These are phyloP conservation scores for Lepidurus apus DNA, from an alignment of 1,140 invertebrate genomes.

Conservation along the genomic window DNA sequence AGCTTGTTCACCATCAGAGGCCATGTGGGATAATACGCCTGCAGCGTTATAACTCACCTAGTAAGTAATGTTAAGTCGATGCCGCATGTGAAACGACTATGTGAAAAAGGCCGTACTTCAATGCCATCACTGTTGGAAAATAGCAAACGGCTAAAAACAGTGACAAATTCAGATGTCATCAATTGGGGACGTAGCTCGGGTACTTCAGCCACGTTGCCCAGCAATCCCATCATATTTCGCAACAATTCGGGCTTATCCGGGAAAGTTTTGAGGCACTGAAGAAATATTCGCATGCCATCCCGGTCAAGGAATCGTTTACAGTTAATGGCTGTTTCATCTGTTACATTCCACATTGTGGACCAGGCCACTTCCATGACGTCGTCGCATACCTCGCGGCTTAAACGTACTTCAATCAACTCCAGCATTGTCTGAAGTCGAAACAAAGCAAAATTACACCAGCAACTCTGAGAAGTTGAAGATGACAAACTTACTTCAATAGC, in stretches of 20 bases:
- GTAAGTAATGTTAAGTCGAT: slow-evolving; percentile 6
- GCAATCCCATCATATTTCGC: slow-evolving; percentile 91
- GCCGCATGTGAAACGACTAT: background rate
- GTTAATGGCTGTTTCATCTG: slow-evolving; percentile 90
- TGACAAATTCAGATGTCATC: slow-evolving; percentile 77
- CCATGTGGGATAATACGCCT: slow-evolving; percentile 90
- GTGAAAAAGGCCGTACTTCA: slow-evolving; percentile 58
- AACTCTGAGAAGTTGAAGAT: slow-evolving; percentile 28
- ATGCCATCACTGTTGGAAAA: slow-evolving; percentile 85
- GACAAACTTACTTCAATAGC: slow-evolving; percentile 68
- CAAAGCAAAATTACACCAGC: background rate
- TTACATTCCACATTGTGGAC: slow-evolving; percentile 98
- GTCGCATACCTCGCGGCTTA: slow-evolving; percentile 71
- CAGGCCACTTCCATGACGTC: slow-evolving; percentile 95
- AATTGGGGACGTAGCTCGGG: slow-evolving; percentile 70
- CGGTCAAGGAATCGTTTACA: slow-evolving; percentile 81
- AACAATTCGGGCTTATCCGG: slow-evolving; percentile 80
- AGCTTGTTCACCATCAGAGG: slow-evolving; percentile 76
- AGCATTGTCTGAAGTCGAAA: slow-evolving; percentile 69
- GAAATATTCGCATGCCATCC: slow-evolving; percentile 78
- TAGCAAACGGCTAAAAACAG: slow-evolving; percentile 77
- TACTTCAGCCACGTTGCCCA: slow-evolving; percentile 96
- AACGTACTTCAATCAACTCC: slow-evolving; percentile 67
- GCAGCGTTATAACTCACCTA: slow-evolving; percentile 94
- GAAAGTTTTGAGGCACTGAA: slow-evolving; percentile 75